Evolutionary conservation across 2,888 invertebrate genomes (phyloP).

Genomic region (Abscondita cerata): DNA sequence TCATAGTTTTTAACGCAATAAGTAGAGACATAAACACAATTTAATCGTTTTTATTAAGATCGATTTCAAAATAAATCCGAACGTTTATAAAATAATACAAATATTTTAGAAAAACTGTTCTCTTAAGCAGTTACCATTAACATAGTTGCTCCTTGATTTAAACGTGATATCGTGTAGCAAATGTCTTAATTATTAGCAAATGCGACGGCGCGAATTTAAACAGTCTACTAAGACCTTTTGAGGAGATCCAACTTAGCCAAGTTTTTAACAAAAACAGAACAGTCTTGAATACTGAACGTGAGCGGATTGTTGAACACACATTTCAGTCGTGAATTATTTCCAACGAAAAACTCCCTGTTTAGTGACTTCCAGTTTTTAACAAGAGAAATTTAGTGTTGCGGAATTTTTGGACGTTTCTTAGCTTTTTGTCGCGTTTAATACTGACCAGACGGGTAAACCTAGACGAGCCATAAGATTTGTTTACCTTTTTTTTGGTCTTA

Average conservation of each 20-base stretch:
- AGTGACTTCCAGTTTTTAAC: slow-evolving; percentile 52
- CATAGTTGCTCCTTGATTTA: slow-evolving; percentile 59
- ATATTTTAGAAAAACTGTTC: slow-evolving; percentile 54
- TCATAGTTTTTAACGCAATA: slow-evolving; percentile 51
- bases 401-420: slow-evolving; percentile 51
- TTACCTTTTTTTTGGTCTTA: not conserved
- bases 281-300: slow-evolving; percentile 54
- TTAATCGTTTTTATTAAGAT: slow-evolving; percentile 44
- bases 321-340: slow-evolving; percentile 57
- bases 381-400: slow-evolving; percentile 53
- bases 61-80: slow-evolving; percentile 30
- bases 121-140: slow-evolving; percentile 56
- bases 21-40: slow-evolving; percentile 51
- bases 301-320: slow-evolving; percentile 51
- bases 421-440: slow-evolving; percentile 34
- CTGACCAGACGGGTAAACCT: slow-evolving; percentile 31
- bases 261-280: slow-evolving; percentile 52
- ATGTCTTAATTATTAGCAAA: slow-evolving; percentile 59
- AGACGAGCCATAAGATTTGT: slow-evolving; percentile 13
- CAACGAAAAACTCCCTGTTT: slow-evolving; percentile 52
- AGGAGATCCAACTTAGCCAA: slow-evolving; percentile 55
- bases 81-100: slow-evolving; percentile 52
- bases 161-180: slow-evolving; percentile 59
- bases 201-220: slow-evolving; percentile 59
- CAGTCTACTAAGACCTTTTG: slow-evolving; percentile 59